A percentile compares a stretch with the other conserved stretches of the same genome.
Conservation (phyloP, 2,797 vertebrate genomes). For the Chloroceryle amazona region DNA sequence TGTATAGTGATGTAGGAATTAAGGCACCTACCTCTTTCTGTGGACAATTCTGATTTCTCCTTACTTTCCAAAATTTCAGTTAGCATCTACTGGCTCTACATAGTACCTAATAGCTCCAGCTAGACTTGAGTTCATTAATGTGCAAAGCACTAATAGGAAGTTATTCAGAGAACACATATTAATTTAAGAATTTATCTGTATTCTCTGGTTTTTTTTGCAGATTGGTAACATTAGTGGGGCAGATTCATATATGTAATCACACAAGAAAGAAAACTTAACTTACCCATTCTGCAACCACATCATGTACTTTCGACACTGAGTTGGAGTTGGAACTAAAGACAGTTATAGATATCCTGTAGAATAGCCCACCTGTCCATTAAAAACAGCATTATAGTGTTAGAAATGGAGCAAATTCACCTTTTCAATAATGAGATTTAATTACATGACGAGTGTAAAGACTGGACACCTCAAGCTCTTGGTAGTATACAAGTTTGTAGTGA, state of each 20-base stretch:
- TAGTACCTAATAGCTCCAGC: not conserved
- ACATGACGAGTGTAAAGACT: not conserved
- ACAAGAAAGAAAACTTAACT: constrained; percentile 52
- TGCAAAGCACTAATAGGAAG: not conserved
- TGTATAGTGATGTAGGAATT: not conserved
- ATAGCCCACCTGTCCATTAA: constrained; percentile 85
- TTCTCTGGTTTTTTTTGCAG: not conserved
- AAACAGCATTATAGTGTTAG: constrained; percentile 53
- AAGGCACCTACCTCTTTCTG: not conserved
- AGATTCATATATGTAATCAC: not conserved
- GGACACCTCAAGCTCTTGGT: not conserved
- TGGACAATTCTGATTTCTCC: not conserved
- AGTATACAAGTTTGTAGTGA: not conserved
- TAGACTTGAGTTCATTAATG: not conserved
- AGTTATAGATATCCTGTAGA: constrained; percentile 87
- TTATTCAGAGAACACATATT: not conserved
- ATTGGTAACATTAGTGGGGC: not conserved
- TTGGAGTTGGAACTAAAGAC: constrained; percentile 74
- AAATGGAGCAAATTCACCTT: not conserved
- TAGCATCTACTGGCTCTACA: not conserved
- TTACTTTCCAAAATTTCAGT: not conserved
- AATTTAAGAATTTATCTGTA: not conserved
- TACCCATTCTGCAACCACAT: constrained; percentile 87
- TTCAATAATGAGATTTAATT: not conserved
- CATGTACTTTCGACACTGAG: constrained; percentile 75